A percentile compares a stretch with the other conserved stretches of the same genome.
Evolutionary conservation across 2,888 invertebrate species (phyloP).

Genomic region (Agrilus cyanescens): DNA sequence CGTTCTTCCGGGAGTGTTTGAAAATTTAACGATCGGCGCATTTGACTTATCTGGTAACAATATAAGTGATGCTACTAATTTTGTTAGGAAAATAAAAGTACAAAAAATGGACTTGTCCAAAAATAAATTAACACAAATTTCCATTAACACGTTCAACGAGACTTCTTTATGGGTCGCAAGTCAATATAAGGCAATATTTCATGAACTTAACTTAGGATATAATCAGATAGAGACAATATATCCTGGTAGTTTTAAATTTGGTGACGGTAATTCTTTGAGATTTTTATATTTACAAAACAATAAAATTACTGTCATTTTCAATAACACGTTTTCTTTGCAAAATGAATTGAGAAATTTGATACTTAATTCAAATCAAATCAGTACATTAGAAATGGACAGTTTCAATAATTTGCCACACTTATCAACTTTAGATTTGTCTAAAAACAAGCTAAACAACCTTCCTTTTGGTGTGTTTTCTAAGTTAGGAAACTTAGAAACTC

Average conservation of each 20-base stretch:
- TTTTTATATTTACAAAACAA: conserved; percentile 3
- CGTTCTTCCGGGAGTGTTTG: conserved; percentile 4
- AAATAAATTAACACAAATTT: conserved; percentile 6
- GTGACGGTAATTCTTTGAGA: conserved; percentile 1
- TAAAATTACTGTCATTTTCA: conserved; percentile 6
- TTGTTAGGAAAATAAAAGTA: conserved; percentile 4
- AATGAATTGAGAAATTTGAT: conserved; percentile 1
- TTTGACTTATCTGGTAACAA: conserved; percentile 9
- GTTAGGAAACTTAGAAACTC: not conserved
- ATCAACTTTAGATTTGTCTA: conserved; percentile 1
- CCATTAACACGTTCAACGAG: conserved; percentile 3
- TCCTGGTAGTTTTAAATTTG: conserved; percentile 4
- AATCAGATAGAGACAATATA: conserved; percentile 5
- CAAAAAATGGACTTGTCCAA: conserved; percentile 7
- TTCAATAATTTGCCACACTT: conserved; percentile 6
- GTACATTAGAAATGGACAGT: not conserved
- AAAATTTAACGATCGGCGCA: conserved; percentile 1
- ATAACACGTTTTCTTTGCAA: conserved; percentile 5
- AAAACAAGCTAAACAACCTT: conserved; percentile 2
- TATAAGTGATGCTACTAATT: conserved; percentile 1
- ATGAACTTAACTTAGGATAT: conserved; percentile 6
- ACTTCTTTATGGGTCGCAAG: conserved; percentile 7
- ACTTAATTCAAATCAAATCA: conserved; percentile 6
- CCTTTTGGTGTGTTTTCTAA: conserved; percentile 5
- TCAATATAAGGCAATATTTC: conserved; percentile 1